Evolutionary conservation across 2,113 vertebrate species (phyloP), one percentile per base, ranked within the genome.

Genomic region (Grammomys dolichurus): DNA sequence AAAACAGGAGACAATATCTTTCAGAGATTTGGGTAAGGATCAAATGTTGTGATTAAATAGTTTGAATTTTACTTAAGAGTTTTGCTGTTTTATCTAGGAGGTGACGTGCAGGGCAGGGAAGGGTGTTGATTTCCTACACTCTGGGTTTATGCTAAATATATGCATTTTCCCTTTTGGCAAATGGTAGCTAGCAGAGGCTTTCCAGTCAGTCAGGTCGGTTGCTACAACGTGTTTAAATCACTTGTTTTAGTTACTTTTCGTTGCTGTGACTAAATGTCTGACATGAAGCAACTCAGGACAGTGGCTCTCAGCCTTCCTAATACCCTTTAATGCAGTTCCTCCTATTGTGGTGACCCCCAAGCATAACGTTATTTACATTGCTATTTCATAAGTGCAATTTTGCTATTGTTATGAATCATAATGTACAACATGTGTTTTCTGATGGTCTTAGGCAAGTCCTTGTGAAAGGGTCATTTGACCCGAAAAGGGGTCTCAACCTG

Each of bases 111-210:
- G 28, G 46, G 22, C 16, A 54, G 58, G 5, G 43, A 31, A 31
- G 24, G 58, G 7, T 16, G n/a, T 43, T 63, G 22, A 76, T 89
- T 89, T 94, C 76, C 87, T 90, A 36, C 63, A 87, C 58, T 85
- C 70, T 75, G 31, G 36, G 54, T 82, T 92, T 33, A 94, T 76
- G 13, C 70, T 60, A 9, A 69, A 60, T 69, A 56, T 4, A 22
- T 46, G 17, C 60, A 63, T 76, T 93, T 94, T 89, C 84, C 70
- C 54, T 67, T 86, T n/a, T 87, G 73, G 89, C 20, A 56, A 91
- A 70, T 69, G 51, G 28, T 51, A 90, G 77, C 72, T 40, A 67
- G 7, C 78, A 87, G 16, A 89, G 46, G 82, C 33, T 94, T 81
- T 46, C 67, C 77, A 17, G 26, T 67, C 28, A 31, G 65, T 31